Conservation (phyloP, 1,140 invertebrate species). For the Holcopasites calliopsidis region DNA sequence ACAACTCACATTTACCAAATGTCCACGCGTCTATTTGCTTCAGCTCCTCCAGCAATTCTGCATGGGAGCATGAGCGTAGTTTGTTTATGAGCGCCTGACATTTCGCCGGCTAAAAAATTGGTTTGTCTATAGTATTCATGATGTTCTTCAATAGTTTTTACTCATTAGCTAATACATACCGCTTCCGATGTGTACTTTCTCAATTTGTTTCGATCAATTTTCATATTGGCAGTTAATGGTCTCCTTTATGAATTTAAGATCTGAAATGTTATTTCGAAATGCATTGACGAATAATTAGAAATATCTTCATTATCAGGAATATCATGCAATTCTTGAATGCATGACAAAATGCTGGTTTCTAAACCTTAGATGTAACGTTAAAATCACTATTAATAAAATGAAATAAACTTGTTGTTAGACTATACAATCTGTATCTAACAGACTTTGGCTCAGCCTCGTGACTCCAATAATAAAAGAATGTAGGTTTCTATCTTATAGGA, state of each 20-base stretch:
- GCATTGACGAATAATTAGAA: background rate
- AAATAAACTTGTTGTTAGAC: no score
- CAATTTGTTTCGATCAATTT: constrained; percentile 91
- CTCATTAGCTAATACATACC: constrained; percentile 79
- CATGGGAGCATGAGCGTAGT: constrained; percentile 85
- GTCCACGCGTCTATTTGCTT: constrained; percentile 91
- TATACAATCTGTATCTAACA: no score
- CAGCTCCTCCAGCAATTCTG: constrained; percentile 87
- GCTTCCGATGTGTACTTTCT: constrained; percentile 94
- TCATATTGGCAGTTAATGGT: constrained; percentile 83
- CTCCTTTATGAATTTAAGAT: constrained; percentile 59
- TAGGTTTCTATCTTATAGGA: background rate
- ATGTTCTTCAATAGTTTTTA: background rate
- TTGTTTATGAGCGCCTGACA: constrained; percentile 90
- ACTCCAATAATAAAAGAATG: background rate
- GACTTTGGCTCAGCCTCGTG: no score
- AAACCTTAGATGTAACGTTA: background rate
- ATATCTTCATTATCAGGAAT: background rate
- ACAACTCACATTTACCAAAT: constrained; percentile 94
- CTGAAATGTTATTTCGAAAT: constrained; percentile 49
- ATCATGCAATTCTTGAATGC: background rate
- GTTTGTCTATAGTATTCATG: background rate
- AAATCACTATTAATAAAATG: no score
- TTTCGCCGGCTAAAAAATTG: constrained; percentile 85
- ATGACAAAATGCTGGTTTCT: background rate